Conservation (phyloP, 2,888 invertebrate species). For the Zygogramma bicolorata region DNA sequence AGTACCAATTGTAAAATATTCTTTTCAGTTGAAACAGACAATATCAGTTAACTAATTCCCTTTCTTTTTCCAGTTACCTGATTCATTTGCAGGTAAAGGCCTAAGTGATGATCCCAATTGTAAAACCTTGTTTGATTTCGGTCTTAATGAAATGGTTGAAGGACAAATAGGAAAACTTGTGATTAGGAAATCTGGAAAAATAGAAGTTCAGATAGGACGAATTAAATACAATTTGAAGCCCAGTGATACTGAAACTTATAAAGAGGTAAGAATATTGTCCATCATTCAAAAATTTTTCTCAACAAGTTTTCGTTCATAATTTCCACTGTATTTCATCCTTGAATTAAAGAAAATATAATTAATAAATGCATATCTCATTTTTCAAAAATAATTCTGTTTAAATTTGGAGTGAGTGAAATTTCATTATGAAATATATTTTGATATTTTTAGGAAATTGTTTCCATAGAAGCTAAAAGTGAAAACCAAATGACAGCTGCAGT, state of each 20-base stretch:
- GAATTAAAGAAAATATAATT: too few relatives aligned
- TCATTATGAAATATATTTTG: constrained; percentile 20
- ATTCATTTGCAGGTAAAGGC: constrained; percentile 61
- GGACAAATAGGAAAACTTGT: constrained; percentile 62
- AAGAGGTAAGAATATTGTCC: constrained; percentile 38
- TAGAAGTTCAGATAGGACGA: constrained; percentile 60
- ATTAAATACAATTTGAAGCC: constrained; percentile 57
- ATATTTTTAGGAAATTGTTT: constrained; percentile 50
- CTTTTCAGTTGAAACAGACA: not conserved
- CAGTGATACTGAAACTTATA: constrained; percentile 37
- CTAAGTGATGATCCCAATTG: constrained; percentile 59
- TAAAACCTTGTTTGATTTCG: constrained; percentile 57
- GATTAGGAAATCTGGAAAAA: constrained; percentile 60
- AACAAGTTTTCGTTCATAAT: too few relatives aligned
- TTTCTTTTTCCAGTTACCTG: constrained; percentile 58
- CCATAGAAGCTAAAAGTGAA: constrained; percentile 44
- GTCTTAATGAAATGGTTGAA: constrained; percentile 59
- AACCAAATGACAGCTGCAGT: constrained; percentile 47
- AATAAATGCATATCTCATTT: too few relatives aligned
- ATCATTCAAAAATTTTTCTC: too few relatives aligned
- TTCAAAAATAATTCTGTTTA: too few relatives aligned
- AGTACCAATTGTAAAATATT: constrained; percentile 23
- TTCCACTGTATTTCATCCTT: too few relatives aligned
- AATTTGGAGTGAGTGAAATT: too few relatives aligned
- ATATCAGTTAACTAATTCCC: not conserved